phyloP scores from a whole-genome alignment of 1,140 invertebrate species.

The Trichonephila clavata region DNA sequence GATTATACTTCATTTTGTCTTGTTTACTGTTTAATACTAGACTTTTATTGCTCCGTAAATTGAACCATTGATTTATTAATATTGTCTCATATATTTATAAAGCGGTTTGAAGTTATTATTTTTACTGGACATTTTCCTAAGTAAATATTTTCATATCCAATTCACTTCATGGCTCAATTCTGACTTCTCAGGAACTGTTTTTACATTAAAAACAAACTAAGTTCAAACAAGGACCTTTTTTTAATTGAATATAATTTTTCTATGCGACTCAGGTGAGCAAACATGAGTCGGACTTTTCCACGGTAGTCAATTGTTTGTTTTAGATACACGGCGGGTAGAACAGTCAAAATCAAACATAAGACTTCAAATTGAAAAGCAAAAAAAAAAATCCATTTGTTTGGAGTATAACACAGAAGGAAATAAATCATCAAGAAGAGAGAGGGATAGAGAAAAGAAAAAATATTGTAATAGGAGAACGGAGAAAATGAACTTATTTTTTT shows the following conservation, averaged over 20 bases:
- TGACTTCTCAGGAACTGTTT: too few relatives aligned
- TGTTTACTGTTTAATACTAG: too few relatives aligned
- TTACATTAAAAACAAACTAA: too few relatives aligned
- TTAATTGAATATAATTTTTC: not conserved
- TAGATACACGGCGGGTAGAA: not conserved
- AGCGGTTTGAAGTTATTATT: too few relatives aligned
- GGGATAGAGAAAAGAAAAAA: not conserved
- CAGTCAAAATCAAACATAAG: not conserved
- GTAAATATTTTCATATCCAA: too few relatives aligned
- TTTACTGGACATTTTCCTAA: too few relatives aligned
- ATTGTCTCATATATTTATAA: too few relatives aligned
- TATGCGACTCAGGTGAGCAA: not conserved
- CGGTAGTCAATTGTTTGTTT: not conserved
- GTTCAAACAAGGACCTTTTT: not conserved
- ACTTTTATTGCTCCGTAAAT: too few relatives aligned
- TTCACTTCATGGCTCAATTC: too few relatives aligned
- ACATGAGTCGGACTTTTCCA: not conserved
- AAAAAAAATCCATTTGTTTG: not conserved
- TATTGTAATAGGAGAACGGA: conserved; percentile 10
- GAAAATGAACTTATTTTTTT: conserved; percentile 15
- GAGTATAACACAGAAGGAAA: conserved; percentile 50
- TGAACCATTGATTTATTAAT: too few relatives aligned
- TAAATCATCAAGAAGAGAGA: conserved; percentile 42
- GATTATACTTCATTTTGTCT: too few relatives aligned
- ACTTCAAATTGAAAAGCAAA: not conserved